phyloP scores from a whole-genome alignment of 2,113 vertebrate genomes.

The Halcyon malimbica region DNA sequence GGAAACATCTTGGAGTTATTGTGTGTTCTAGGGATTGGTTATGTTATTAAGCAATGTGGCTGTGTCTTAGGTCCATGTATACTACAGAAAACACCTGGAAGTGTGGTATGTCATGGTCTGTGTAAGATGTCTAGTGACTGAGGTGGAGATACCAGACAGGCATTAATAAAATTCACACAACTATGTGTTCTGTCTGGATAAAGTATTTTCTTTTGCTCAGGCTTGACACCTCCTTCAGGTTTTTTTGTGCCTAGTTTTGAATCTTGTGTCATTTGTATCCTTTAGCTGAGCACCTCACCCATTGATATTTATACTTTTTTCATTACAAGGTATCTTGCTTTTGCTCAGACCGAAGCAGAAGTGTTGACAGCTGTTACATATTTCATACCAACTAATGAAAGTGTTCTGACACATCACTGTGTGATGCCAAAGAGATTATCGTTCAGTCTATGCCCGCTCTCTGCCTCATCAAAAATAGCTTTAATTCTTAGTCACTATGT shows the following conservation, averaged over 20 bases:
- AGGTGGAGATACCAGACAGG: background rate
- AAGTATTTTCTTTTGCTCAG: background rate
- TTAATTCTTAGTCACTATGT: background rate
- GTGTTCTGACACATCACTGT: background rate
- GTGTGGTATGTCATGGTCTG: background rate
- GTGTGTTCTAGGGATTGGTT: background rate
- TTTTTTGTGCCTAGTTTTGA: background rate
- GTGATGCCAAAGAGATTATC: background rate
- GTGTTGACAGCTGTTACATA: background rate
- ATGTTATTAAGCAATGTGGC: background rate
- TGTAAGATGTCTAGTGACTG: background rate
- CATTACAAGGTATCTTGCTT: background rate
- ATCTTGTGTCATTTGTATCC: background rate
- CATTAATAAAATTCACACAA: background rate
- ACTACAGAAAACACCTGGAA: background rate
- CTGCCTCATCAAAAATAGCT: background rate
- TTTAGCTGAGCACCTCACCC: background rate
- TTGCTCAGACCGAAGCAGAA: background rate
- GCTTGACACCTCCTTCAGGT: background rate
- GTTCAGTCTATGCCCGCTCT: background rate
- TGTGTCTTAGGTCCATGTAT: background rate
- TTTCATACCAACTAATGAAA: background rate
- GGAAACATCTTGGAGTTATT: background rate
- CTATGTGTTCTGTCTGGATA: background rate
- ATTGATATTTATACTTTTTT: background rate